Evolutionary conservation across 2,888 invertebrate genomes (phyloP), one percentile per base, ranked within the genome.

Genomic region (Cataglyphis livida): DNA sequence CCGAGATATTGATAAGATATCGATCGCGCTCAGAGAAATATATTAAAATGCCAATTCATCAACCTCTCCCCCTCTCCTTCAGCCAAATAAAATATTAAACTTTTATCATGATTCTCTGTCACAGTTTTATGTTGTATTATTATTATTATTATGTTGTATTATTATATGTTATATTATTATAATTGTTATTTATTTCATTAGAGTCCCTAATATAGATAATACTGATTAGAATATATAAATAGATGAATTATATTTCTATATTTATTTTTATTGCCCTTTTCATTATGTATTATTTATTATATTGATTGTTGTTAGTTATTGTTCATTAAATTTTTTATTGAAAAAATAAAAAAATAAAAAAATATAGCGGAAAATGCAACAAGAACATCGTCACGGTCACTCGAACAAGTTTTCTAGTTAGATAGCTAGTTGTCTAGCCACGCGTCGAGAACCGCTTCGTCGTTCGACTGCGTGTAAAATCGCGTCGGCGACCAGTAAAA

Each of bases 381-480:
- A 32, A 44, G 32, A 57, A 25, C 12, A 51, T n/a, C 51, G 41
- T 61, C 28, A 41, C 59, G 28, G 44, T 48, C 35, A 28, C 32
- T 1, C 38, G 10, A 62, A 48, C 48, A 10, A 62, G 48, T 75
- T 48, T 48, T 62, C 48, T 51, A 75, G 35, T 61, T 74, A 48
- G 44, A 62, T 48, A 44, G 1, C 21, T 10, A 15, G 61, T 48
- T 15, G 32, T 44, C n/a, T 62, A 21, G 44, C 4, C 15, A 3
- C 15, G 61, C 59, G n/a, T 35, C 32, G 44, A 62, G 62, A 74
- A 62, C 44, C 35, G 65, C 28, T 65, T 62, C 48, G 15, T 18
- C 15, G n/a, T 35, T 35, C 62, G 15, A 32, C 48, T 38, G 25
- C 10, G 15, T 48, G 18, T 12, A 35, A 32, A 32, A 25, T 62